Evolutionary conservation across 2,113 vertebrate species (phyloP).

Genomic region (Cyrtonyx montezumae): DNA sequence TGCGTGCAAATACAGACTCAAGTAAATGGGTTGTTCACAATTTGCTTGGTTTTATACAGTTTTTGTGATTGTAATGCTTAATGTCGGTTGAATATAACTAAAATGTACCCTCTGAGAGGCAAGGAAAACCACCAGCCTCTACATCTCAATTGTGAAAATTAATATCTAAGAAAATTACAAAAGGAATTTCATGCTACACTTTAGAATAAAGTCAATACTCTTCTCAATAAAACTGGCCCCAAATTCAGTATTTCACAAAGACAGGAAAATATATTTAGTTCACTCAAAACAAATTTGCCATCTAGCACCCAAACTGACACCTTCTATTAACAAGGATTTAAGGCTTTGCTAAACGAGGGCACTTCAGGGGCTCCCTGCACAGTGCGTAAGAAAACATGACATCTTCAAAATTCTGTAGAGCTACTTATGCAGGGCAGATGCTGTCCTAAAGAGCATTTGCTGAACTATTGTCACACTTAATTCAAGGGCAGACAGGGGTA

Average conservation of each 20-base stretch:
- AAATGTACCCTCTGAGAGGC: background rate
- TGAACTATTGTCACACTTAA: background rate
- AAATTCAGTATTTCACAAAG: background rate
- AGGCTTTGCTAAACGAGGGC: accelerated
- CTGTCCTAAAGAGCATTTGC: background rate
- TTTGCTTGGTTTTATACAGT: background rate
- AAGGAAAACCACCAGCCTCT: background rate
- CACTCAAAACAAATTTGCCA: background rate
- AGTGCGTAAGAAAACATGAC: background rate
- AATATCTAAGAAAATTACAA: background rate
- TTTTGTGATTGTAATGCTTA: background rate
- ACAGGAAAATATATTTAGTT: background rate
- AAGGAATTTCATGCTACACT: background rate
- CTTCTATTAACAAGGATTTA: background rate
- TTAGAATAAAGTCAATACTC: background rate
- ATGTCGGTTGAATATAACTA: background rate
- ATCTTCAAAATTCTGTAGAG: background rate
- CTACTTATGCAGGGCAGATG: background rate
- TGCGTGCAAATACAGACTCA: background rate
- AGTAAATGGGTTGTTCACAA: accelerated
- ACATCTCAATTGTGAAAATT: accelerated
- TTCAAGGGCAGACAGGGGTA: background rate
- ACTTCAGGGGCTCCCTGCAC: background rate
- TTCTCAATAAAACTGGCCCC: background rate
- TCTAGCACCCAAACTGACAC: background rate